Percentiles rank a stretch among this genome's conserved stretches.
phyloP scores from a whole-genome alignment of 53 echinoderm and acorn worm species.

The Temnopleurus reevesii region DNA sequence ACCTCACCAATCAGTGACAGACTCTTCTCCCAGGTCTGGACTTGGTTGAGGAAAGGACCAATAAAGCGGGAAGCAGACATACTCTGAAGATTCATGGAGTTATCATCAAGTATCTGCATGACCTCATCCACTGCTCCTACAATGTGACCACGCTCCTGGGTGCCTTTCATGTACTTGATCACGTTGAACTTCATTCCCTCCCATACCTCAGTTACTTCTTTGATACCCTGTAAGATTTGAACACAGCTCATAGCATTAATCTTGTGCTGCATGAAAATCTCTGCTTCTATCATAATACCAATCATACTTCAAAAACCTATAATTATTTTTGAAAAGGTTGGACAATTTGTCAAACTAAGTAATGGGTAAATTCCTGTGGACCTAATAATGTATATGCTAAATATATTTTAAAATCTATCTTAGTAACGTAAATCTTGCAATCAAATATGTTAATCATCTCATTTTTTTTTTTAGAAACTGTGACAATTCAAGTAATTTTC shows the following conservation, averaged over 20 bases:
- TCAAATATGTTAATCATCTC: no score
- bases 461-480: no score
- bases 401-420: no score
- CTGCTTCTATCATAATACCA: background rate
- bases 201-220: conserved; percentile 97
- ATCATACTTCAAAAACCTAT: no score
- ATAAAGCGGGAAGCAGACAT: conserved; percentile 99
- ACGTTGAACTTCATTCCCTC: conserved; percentile 97
- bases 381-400: no score
- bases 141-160: conserved; percentile 96
- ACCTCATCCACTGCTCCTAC: conserved; percentile 97
- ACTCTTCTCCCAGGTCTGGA: conserved; percentile 99
- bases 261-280: background rate
- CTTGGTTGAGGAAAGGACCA: conserved; percentile 92
- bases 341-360: no score
- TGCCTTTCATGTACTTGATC: conserved; percentile 98
- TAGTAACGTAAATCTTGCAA: no score
- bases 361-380: no score
- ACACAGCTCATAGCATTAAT: background rate
- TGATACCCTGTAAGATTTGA: conserved; percentile 81
- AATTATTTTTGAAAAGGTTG: no score
- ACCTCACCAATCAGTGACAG: conserved; percentile 97
- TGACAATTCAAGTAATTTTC: no score
- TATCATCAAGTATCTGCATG: conserved; percentile 97
- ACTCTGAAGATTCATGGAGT: conserved; percentile 99